Evolutionary conservation across 2,113 vertebrate genomes (phyloP).

Genomic region (Australoheros scitulus): DNA sequence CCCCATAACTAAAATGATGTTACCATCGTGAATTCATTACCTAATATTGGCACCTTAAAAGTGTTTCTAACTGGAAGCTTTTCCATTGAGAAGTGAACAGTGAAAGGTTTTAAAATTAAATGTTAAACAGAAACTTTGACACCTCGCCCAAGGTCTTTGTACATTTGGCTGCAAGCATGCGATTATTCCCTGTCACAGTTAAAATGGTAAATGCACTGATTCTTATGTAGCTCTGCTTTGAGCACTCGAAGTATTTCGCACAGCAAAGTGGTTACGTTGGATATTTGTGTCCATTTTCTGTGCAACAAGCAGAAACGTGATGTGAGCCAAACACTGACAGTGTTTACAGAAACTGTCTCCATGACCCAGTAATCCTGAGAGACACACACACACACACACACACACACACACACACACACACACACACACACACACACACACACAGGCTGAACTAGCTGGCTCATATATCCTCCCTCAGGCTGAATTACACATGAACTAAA

Average conservation of each 20-base stretch:
- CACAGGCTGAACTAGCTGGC: neutral
- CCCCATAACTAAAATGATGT: too few species aligned
- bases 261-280: too few species aligned
- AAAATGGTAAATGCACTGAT: neutral
- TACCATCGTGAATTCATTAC: too few species aligned
- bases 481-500: neutral
- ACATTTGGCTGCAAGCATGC: neutral
- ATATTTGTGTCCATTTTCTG: neutral
- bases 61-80: neutral
- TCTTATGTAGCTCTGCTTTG: too few species aligned
- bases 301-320: neutral
- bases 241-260: too few species aligned
- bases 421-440: neutral
- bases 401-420: too few species aligned
- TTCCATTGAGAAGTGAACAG: neutral
- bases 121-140: neutral
- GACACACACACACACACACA: neutral
- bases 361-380: slow-evolving; percentile 20
- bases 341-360: neutral
- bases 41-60: too few species aligned
- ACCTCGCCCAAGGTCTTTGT: neutral
- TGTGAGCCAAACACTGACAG: neutral
- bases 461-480: neutral
- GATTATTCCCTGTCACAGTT: neutral
- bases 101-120: neutral